Percentiles rank a stretch among this genome's conserved stretches.
Conservation (phyloP, 2,888 invertebrate genomes). For the Ichneumon xanthorius region DNA sequence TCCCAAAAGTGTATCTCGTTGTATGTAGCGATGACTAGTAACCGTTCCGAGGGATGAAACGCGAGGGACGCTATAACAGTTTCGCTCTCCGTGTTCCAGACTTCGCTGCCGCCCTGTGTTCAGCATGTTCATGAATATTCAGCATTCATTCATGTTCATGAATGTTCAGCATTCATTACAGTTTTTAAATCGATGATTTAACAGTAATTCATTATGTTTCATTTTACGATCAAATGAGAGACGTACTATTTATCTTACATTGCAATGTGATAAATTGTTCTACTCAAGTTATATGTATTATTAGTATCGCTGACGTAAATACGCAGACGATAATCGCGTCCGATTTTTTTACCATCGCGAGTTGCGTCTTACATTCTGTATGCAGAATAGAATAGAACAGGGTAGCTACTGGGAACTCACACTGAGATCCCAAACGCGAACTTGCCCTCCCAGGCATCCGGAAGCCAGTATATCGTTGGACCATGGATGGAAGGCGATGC, state of each 20-base stretch:
- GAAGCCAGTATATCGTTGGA: constrained; percentile 94
- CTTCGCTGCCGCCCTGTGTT: constrained; percentile 92
- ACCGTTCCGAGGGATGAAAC: constrained; percentile 93
- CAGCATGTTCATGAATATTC: neutral
- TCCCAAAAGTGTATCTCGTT: constrained; percentile 96
- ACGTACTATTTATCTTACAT: neutral
- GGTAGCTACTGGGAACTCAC: constrained; percentile 82
- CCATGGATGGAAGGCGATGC: constrained; percentile 94
- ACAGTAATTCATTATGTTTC: neutral
- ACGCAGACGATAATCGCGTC: too few relatives aligned
- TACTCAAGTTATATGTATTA: neutral
- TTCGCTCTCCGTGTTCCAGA: constrained; percentile 91
- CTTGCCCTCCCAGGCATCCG: constrained; percentile 95
- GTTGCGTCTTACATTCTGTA: neutral
- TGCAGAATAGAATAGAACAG: neutral
- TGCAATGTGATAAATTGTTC: neutral
- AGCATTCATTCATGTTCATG: neutral
- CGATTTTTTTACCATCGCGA: neutral
- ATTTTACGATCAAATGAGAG: neutral
- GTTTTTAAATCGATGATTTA: too few relatives aligned
- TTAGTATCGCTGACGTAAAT: neutral
- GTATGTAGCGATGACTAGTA: constrained; percentile 94
- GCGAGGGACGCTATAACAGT: constrained; percentile 94
- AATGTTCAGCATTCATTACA: too few relatives aligned
- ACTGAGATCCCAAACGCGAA: constrained; percentile 94